phyloP scores from a whole-genome alignment of 2,888 invertebrate genomes.

The Idaea dimidiata region DNA sequence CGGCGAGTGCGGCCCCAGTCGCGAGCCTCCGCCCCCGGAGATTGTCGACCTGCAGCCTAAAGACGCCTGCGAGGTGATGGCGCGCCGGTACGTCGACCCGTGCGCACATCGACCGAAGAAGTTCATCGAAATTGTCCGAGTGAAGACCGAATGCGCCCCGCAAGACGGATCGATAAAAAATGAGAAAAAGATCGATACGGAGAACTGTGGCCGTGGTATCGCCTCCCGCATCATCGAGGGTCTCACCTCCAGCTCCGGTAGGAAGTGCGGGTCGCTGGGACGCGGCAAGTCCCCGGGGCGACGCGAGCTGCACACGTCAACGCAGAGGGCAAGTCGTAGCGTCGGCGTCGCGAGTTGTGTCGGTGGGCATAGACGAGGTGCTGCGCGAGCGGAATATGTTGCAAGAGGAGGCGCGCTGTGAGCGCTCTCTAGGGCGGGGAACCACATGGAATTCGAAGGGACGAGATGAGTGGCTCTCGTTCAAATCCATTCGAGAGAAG shows the following conservation, averaged over 20 bases:
- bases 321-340: background rate
- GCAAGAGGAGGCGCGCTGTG: background rate
- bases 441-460: background rate
- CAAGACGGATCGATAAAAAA: background rate
- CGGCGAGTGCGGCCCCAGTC: conserved; percentile 9
- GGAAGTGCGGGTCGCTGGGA: background rate
- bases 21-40: conserved; percentile 33
- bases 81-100: conserved; percentile 27
- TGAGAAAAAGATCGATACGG: no score
- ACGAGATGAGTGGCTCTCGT: background rate
- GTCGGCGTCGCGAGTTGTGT: background rate
- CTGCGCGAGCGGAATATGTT: background rate
- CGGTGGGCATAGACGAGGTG: background rate
- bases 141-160: background rate
- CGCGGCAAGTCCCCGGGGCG: background rate
- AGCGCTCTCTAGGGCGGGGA: background rate
- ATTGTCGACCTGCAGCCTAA: conserved; percentile 36
- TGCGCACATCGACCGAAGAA: conserved; percentile 15
- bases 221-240: background rate
- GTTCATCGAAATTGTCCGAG: background rate
- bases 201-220: background rate
- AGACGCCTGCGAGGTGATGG: conserved; percentile 17
- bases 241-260: background rate
- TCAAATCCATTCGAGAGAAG: background rate
- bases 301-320: background rate